A percentile compares a stretch with the other conserved stretches of the same genome.
phyloP scores from a whole-genome alignment of 2,888 invertebrate genomes.

The Rhagonycha lutea region DNA sequence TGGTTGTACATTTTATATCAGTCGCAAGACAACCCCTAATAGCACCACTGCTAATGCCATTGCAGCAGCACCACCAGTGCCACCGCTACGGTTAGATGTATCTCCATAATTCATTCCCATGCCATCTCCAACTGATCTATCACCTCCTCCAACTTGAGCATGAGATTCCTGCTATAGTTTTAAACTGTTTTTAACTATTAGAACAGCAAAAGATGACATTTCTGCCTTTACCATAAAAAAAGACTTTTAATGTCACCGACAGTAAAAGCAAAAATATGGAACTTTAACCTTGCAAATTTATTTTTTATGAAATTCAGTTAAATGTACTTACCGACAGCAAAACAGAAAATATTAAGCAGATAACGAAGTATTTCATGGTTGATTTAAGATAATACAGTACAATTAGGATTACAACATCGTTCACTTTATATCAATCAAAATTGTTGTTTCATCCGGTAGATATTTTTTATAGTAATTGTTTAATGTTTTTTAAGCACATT shows the following conservation, averaged over 20 bases:
- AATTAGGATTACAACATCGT: background rate
- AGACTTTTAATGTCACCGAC: no score
- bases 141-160: background rate
- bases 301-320: no score
- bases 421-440: background rate
- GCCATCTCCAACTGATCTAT: background rate
- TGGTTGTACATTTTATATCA: no score
- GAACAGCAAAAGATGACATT: no score
- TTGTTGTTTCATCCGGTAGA: background rate
- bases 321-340: background rate
- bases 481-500: background rate
- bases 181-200: no score
- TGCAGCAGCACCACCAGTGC: background rate
- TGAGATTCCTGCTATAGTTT: background rate
- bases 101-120: background rate
- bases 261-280: no score
- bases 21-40: no score
- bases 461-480: background rate
- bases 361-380: background rate
- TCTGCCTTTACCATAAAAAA: no score
- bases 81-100: background rate
- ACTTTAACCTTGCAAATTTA: no score
- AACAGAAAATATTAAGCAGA: background rate
- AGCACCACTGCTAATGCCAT: no score
- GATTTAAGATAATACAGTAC: background rate